Evolutionary conservation across 2,888 invertebrate species (phyloP), one percentile per base, ranked within the genome.

Genomic region (Mechanitis messenoides): DNA sequence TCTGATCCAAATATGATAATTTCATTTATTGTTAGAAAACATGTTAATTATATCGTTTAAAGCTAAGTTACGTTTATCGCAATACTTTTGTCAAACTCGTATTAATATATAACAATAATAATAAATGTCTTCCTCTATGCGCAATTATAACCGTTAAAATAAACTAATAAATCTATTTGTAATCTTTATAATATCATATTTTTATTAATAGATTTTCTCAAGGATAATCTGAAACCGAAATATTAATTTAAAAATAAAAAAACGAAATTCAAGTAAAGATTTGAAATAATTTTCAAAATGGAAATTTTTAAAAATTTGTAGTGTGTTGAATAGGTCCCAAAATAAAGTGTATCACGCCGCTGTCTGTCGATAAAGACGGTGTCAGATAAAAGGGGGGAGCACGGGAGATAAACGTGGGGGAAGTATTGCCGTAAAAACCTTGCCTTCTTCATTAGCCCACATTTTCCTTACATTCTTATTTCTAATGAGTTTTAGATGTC

Each of bases 391-490:
- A 63, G 59, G 62, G 59, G 45, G 47, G 53, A 46, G 59, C 28
- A 59, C 45, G 64, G 59, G 47, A 55, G 61, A 57, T n/a, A 63
- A 56, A 50, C 53, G 46, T 55, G 54, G 57, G 54, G 7, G 60
- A 55, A 65, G 69, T 69, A 72, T 64, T 70, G 66, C 73, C 73
- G 75, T 81, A 75, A 81, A 84, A 83, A 81, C 82, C 71, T 76
- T 75, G 74, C 71, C 70, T 73, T 70, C 69, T 69, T 81, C 79
- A 83, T 83, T 78, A 76, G 79, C 78, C 75, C 80, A 81, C 84
- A 82, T 81, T 84, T 81, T 76, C 83, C 78, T 75, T 80, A 82
- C 81, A 81, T 79, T 80, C 78, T 78, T 78, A 78, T 81, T 81
- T 74, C 76, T 76, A 80, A 82, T 83, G 80, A 81, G 82, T 80